Base-by-base conservation (phyloP, 2,797 vertebrate genomes). In the Argyrosomus regius region DNA sequence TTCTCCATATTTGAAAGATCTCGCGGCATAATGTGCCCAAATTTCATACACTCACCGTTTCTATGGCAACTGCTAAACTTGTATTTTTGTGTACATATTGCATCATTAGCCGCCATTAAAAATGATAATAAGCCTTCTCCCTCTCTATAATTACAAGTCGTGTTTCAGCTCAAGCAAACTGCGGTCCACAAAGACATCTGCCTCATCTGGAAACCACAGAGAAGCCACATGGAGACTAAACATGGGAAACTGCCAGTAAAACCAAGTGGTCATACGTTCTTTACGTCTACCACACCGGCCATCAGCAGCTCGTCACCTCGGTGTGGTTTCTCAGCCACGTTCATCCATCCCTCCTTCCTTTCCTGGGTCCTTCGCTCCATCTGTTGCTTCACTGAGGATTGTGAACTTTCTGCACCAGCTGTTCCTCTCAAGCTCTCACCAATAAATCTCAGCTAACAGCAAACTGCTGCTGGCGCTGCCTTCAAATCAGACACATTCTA, bases 391-490 rank as follows among this genome's bases (percentile, higher is more conserved):
- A 14, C 64, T 14, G 11, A 43, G 46, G 81, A 86, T 57, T 31
- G 80, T 82, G 70, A 91, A 89, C 83, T 87, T 56, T 65, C 72
- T 39, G 76, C 66, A 64, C 88, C 94, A 93, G 92, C 87, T 94
- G 93, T 93, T 90, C 24, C 69, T 77, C 82, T 72, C 79, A 69
- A 56, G 49, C 75, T 85, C 50, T 49, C 59, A 0, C 77, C 74
- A 88, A 86, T 93, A 90, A 92, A 92, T 85, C 86, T 83, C 59
- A 45, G 49, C 76, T 59, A 66, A 85, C 72, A 69, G 61, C 73
- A 57, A 89, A 80, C 67, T 31, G 80, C 87, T 80, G 74, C 65
- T 24, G 53, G 17, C 10, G 11, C 59, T 50, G 60, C 76, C 86
- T 81, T 88, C 80, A 86, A 88, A 88, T 87, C 88, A 86, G 65